Conservation (phyloP, 2,888 invertebrate genomes). For the Ferdinandea cuprea region DNA sequence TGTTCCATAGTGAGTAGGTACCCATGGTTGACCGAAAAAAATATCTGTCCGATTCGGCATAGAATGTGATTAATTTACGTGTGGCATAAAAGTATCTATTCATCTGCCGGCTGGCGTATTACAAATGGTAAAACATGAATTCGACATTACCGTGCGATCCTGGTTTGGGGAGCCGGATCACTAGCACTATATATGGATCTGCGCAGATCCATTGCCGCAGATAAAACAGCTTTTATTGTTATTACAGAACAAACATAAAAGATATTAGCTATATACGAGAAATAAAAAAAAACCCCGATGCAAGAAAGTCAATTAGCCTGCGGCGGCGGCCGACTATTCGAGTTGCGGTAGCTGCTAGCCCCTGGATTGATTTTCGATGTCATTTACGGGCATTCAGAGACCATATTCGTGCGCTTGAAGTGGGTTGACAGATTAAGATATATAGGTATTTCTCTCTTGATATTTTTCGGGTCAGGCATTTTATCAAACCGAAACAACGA, state of each 20-base stretch:
- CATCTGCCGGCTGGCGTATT: constrained; percentile 74
- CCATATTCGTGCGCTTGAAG: constrained; percentile 34
- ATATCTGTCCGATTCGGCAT: constrained; percentile 50
- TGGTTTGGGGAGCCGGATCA: not conserved
- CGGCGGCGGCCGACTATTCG: not conserved
- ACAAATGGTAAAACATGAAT: constrained; percentile 76
- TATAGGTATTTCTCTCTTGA: constrained; percentile 5
- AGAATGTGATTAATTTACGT: constrained; percentile 70
- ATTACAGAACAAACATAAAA: constrained; percentile 20
- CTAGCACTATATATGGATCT: constrained; percentile 30
- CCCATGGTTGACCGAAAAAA: not conserved
- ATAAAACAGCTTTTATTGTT: constrained; percentile 69
- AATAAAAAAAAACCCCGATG: constrained; percentile 6
- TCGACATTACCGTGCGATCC: constrained; percentile 73
- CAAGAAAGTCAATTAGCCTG: constrained; percentile 50
- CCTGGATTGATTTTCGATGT: constrained; percentile 63
- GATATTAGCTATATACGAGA: constrained; percentile 20
- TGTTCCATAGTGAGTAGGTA: too few relatives aligned
- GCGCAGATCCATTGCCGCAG: constrained; percentile 53
- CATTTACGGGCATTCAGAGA: constrained; percentile 23
- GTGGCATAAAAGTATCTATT: constrained; percentile 70
- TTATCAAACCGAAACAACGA: constrained; percentile 32
- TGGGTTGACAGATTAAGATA: constrained; percentile 67
- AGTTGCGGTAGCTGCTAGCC: constrained; percentile 38
- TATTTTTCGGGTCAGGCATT: not conserved